Conservation (phyloP, 2,113 vertebrate species). For the Ctenomys sociabilis region DNA sequence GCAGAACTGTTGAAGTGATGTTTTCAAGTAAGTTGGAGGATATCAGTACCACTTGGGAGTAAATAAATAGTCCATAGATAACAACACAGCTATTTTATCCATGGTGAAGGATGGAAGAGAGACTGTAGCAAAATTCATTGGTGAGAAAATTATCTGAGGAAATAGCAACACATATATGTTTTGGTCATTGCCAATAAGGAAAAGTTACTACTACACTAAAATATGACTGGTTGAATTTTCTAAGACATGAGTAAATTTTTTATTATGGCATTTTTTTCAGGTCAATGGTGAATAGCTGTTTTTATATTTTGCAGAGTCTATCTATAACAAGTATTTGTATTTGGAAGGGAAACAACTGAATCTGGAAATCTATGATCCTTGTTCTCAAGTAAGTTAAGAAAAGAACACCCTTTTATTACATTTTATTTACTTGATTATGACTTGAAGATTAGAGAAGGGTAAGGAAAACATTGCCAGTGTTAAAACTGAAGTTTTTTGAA, state of each 20-base stretch:
- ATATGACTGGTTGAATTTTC: neutral
- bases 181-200: neutral
- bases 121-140: neutral
- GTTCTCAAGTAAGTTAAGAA: constrained; percentile 91
- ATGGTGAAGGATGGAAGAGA: neutral
- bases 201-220: neutral
- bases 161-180: neutral
- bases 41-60: neutral
- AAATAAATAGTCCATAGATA: neutral
- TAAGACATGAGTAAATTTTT: neutral
- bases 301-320: constrained; percentile 88
- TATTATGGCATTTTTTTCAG: constrained; percentile 35
- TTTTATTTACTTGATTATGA: constrained; percentile 18
- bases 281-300: neutral
- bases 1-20: neutral
- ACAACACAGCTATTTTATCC: neutral
- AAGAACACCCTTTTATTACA: neutral
- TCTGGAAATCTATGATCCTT: constrained; percentile 92
- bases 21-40: neutral
- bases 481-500: neutral
- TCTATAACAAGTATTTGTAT: constrained; percentile 90
- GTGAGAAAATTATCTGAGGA: neutral
- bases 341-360: constrained; percentile 90
- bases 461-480: neutral
- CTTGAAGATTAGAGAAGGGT: neutral